Percentiles rank a stretch among this genome's conserved stretches.
These are phyloP conservation scores for Oreocharis arfaki DNA, from an alignment of 2,113 vertebrate genomes.

Conservation along the genomic window DNA sequence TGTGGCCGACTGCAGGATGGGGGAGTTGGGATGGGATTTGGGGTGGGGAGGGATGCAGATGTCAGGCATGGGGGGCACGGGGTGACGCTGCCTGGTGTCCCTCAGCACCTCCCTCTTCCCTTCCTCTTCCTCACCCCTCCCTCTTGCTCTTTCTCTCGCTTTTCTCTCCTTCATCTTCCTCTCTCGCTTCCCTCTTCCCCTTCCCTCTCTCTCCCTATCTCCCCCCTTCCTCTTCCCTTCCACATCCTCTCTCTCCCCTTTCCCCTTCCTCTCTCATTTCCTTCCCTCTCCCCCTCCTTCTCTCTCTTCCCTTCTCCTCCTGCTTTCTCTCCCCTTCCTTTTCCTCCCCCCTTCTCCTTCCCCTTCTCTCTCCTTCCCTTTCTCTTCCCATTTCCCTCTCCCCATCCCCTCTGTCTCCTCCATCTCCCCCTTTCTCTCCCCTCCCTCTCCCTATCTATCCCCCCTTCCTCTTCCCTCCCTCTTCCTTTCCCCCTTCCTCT, in stretches of 20 bases:
- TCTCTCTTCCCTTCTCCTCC: too few relatives aligned
- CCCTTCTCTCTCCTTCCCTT: background rate
- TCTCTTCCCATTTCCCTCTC: too few relatives aligned
- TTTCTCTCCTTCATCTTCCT: too few relatives aligned
- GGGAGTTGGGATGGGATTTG: background rate
- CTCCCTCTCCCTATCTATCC: background rate
- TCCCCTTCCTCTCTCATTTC: too few relatives aligned
- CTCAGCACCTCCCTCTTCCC: background rate
- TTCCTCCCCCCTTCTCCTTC: background rate
- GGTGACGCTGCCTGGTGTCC: background rate
- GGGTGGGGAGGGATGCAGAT: background rate
- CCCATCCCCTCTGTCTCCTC: background rate
- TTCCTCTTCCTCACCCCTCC: background rate
- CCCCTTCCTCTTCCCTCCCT: background rate
- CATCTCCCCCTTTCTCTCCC: too few relatives aligned
- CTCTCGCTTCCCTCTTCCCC: too few relatives aligned
- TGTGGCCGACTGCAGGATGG: fast-evolving
- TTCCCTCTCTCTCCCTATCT: background rate
- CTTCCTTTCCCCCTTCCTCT: too few relatives aligned
- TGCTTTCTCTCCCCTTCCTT: too few relatives aligned
- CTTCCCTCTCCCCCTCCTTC: too few relatives aligned
- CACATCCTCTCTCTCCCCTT: background rate
- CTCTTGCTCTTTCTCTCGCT: too few relatives aligned
- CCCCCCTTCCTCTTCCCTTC: background rate
- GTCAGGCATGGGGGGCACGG: fast-evolving